These are phyloP conservation scores for Ascaphus truei DNA, from an alignment of 2,113 vertebrate species.

Conservation along the genomic window DNA sequence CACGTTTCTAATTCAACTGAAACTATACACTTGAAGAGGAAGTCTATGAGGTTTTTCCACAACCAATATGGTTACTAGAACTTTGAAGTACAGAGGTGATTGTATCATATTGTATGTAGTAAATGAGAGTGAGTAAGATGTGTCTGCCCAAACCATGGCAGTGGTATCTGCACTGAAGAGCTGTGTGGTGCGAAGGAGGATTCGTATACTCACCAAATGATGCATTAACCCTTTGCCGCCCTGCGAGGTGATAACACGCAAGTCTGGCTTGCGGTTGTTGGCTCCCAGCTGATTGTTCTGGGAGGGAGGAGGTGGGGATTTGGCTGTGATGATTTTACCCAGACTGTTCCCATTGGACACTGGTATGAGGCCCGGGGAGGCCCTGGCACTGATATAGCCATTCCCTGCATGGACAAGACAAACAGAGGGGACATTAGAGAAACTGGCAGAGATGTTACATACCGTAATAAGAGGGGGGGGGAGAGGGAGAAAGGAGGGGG, in stretches of 20 bases:
- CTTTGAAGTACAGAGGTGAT: too few species aligned
- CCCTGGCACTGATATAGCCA: constrained; percentile 89
- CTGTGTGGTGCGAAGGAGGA: not conserved
- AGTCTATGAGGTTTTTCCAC: too few species aligned
- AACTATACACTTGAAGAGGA: too few species aligned
- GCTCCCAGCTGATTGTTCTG: constrained; percentile 72
- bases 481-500: not conserved
- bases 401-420: constrained; percentile 68
- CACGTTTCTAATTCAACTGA: too few species aligned
- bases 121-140: too few species aligned
- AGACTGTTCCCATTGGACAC: constrained; percentile 91
- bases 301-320: constrained; percentile 78
- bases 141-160: too few species aligned
- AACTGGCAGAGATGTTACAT: too few species aligned
- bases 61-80: too few species aligned
- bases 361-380: constrained; percentile 88
- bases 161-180: too few species aligned
- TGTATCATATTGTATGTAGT: too few species aligned
- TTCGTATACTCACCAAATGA: constrained; percentile 76
- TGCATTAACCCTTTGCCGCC: constrained; percentile 90
- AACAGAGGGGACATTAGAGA: not conserved
- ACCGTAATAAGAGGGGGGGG: constrained; percentile 44
- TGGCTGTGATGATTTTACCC: constrained; percentile 89
- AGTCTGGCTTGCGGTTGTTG: constrained; percentile 89
- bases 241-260: constrained; percentile 95